These are phyloP conservation scores for Orgyia antiqua DNA, from an alignment of 2,888 invertebrate genomes.

Conservation along the genomic window DNA sequence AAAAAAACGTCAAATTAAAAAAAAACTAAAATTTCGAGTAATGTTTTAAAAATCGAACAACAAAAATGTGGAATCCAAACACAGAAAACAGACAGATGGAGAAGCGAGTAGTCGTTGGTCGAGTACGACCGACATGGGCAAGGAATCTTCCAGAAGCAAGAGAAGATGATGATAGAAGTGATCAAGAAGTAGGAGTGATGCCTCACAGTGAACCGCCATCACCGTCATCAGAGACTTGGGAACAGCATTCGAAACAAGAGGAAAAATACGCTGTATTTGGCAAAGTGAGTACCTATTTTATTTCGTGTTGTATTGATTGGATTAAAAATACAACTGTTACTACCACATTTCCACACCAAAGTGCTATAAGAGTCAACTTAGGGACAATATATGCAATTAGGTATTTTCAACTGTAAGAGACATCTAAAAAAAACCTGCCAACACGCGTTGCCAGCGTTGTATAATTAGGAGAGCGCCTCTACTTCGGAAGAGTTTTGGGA, in stretches of 20 bases:
- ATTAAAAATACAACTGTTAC: too few species aligned
- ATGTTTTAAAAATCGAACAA: constrained; percentile 1
- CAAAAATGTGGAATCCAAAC: constrained; percentile 69
- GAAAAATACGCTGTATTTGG: constrained; percentile 78
- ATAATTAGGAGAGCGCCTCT: too few species aligned
- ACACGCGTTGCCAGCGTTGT: too few species aligned
- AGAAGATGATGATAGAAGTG: constrained; percentile 64
- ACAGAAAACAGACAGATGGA: constrained; percentile 74
- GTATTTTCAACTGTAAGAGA: too few species aligned
- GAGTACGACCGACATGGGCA: constrained; percentile 76
- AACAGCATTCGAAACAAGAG: constrained; percentile 60
- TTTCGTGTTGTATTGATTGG: too few species aligned
- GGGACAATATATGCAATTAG: too few species aligned
- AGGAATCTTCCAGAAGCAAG: constrained; percentile 65
- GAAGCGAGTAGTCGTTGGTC: constrained; percentile 79
- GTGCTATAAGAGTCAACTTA: too few species aligned
- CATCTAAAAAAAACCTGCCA: too few species aligned
- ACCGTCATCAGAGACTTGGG: constrained; percentile 61
- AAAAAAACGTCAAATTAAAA: neutral
- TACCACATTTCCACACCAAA: too few species aligned
- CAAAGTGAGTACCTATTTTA: constrained; percentile 73
- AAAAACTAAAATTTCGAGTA: neutral
- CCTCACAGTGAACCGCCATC: constrained; percentile 68
- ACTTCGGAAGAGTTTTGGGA: too few species aligned
- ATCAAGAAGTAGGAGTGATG: constrained; percentile 51